These are phyloP conservation scores for Drosophila prolongata DNA, from an alignment of 2,888 invertebrate genomes.

Conservation along the genomic window DNA sequence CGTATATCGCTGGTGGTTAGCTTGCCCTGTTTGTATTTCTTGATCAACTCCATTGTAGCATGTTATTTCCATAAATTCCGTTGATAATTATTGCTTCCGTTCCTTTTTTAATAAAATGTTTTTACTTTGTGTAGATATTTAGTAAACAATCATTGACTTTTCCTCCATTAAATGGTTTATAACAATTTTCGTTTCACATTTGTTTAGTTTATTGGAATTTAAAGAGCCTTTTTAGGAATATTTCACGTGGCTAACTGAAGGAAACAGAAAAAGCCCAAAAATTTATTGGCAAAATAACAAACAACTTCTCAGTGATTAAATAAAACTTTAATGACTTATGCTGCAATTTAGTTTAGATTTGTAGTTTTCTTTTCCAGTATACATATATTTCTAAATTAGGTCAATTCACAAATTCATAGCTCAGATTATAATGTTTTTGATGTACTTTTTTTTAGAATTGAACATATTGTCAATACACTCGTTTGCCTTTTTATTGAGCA, in stretches of 20 bases:
- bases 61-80: background rate
- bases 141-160: background rate
- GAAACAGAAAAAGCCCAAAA: slow-evolving; percentile 1
- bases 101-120: slow-evolving; percentile 7
- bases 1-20: slow-evolving; percentile 73
- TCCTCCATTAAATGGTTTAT: slow-evolving; percentile 8
- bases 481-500: background rate
- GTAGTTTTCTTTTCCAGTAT: too few relatives aligned
- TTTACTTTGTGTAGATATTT: slow-evolving; percentile 14
- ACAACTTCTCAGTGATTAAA: too few relatives aligned
- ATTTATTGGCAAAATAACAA: too few relatives aligned
- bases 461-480: too few relatives aligned
- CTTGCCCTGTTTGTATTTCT: slow-evolving; percentile 76
- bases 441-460: too few relatives aligned
- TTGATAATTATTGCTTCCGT: slow-evolving; percentile 9
- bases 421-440: too few relatives aligned
- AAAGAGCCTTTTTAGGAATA: slow-evolving; percentile 1
- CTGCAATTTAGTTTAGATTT: too few relatives aligned
- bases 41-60: slow-evolving; percentile 79
- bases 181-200: slow-evolving; percentile 29
- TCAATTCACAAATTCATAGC: too few relatives aligned
- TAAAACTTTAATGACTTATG: too few relatives aligned
- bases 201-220: slow-evolving; percentile 36
- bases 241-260: slow-evolving; percentile 18
- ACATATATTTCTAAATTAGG: too few relatives aligned